A percentile compares a stretch with the other conserved stretches of the same genome.
phyloP scores from a whole-genome alignment of 2,888 invertebrate genomes.

The Bellardia bayeri region DNA sequence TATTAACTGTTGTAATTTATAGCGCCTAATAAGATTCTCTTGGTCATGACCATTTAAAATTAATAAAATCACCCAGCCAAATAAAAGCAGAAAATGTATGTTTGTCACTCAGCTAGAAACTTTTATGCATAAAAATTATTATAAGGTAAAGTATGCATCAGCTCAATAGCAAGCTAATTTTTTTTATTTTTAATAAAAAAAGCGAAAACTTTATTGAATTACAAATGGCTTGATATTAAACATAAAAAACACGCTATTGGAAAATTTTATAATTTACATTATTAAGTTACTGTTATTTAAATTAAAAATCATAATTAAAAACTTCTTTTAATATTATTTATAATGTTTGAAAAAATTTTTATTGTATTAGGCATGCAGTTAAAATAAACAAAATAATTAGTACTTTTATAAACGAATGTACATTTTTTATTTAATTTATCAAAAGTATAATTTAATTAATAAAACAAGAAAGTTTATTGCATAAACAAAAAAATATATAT shows the following conservation, averaged over 20 bases:
- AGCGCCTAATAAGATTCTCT: too few relatives aligned
- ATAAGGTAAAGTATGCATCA: neutral
- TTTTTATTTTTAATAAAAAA: conserved; percentile 31
- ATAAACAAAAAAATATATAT: conserved; percentile 42
- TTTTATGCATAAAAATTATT: too few relatives aligned
- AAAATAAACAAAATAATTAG: conserved; percentile 13
- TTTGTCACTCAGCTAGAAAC: too few relatives aligned
- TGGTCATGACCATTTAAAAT: too few relatives aligned
- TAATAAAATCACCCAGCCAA: too few relatives aligned
- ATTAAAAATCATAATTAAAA: conserved; percentile 31
- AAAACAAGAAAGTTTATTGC: conserved; percentile 27
- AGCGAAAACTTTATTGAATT: conserved; percentile 45
- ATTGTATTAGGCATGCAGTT: conserved; percentile 30
- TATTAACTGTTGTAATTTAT: too few relatives aligned
- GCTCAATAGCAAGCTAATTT: conserved; percentile 1
- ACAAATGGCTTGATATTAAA: conserved; percentile 57
- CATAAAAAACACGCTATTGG: conserved; percentile 18
- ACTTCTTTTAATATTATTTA: neutral
- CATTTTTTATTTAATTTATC: conserved; percentile 54
- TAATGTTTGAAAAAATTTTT: conserved; percentile 40
- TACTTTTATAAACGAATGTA: conserved; percentile 49
- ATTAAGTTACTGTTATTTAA: conserved; percentile 34
- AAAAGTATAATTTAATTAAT: conserved; percentile 38
- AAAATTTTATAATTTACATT: conserved; percentile 30
- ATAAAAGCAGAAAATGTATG: too few relatives aligned